Conservation (phyloP, 2,113 vertebrate genomes). For the Ammodytes dubius region DNA sequence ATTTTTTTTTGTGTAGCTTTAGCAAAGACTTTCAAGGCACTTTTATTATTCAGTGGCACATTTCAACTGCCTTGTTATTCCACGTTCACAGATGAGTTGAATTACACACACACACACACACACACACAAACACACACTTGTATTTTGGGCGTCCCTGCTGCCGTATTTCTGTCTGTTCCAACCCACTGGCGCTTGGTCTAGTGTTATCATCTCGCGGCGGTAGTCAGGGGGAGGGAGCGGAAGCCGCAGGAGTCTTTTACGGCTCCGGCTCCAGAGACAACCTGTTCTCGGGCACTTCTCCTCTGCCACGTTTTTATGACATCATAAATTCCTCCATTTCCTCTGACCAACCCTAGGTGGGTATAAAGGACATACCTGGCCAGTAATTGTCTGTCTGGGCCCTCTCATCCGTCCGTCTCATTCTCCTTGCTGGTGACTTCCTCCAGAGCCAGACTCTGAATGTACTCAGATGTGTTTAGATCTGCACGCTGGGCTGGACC, state of each 20-base stretch:
- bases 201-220: conserved; percentile 55
- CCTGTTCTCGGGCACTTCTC: conserved; percentile 78
- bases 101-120: not conserved
- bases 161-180: conserved; percentile 8
- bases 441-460: conserved; percentile 60
- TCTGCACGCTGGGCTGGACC: conserved; percentile 21
- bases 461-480: conserved; percentile 48
- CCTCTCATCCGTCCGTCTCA: conserved; percentile 68
- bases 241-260: conserved; percentile 79
- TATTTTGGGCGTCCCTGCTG: not conserved
- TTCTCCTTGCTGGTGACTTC: conserved; percentile 62
- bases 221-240: conserved; percentile 64
- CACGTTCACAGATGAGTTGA: not conserved
- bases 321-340: conserved; percentile 85
- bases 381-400: conserved; percentile 79
- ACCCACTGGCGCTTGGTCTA: conserved; percentile 29
- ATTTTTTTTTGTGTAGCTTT: not conserved
- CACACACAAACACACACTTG: too few species aligned
- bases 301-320: conserved; percentile 82
- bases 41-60: not conserved
- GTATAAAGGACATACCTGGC: conserved; percentile 81
- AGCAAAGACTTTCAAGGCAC: not conserved
- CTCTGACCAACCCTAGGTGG: conserved; percentile 80
- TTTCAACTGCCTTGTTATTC: not conserved
- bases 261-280: conserved; percentile 74